A percentile compares a stretch with the other conserved stretches of the same genome.
Conservation (phyloP, 2,888 invertebrate species). For the Pollenia amentaria region DNA sequence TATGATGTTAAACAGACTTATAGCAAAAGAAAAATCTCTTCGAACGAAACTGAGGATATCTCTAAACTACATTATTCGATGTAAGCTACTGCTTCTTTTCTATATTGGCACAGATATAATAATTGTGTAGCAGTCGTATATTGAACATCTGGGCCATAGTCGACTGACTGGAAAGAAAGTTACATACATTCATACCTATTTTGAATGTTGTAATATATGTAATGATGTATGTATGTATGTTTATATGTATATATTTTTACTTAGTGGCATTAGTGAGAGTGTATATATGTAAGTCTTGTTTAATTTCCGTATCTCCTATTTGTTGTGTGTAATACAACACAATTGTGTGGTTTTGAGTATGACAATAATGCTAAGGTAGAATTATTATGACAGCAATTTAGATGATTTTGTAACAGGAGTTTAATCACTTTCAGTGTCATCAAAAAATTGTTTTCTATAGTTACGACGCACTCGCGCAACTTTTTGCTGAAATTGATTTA, state of each 20-base stretch:
- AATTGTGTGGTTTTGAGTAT: slow-evolving; percentile 21
- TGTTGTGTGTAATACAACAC: slow-evolving; percentile 20
- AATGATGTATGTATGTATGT: not conserved
- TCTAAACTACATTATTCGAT: too few relatives aligned
- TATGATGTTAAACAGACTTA: too few relatives aligned
- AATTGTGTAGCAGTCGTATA: slow-evolving; percentile 19
- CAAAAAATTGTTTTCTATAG: slow-evolving; percentile 87
- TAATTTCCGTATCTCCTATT: slow-evolving; percentile 66
- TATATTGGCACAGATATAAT: too few relatives aligned
- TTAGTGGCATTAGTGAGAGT: slow-evolving; percentile 28
- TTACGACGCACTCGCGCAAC: slow-evolving; percentile 88
- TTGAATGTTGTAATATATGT: not conserved
- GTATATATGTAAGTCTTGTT: slow-evolving; percentile 66
- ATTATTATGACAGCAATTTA: slow-evolving; percentile 27
- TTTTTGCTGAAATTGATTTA: slow-evolving; percentile 84
- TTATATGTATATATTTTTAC: not conserved
- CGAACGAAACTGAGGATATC: too few relatives aligned
- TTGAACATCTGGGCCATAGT: not conserved
- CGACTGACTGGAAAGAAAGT: not conserved
- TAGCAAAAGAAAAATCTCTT: too few relatives aligned
- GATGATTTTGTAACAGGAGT: slow-evolving; percentile 7
- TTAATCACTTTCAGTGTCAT: slow-evolving; percentile 87
- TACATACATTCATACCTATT: not conserved
- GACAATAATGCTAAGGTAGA: slow-evolving; percentile 42
- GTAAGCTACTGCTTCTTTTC: too few relatives aligned